Evolutionary conservation across 2,888 invertebrate genomes (phyloP).

Genomic region (Dicycla oo): DNA sequence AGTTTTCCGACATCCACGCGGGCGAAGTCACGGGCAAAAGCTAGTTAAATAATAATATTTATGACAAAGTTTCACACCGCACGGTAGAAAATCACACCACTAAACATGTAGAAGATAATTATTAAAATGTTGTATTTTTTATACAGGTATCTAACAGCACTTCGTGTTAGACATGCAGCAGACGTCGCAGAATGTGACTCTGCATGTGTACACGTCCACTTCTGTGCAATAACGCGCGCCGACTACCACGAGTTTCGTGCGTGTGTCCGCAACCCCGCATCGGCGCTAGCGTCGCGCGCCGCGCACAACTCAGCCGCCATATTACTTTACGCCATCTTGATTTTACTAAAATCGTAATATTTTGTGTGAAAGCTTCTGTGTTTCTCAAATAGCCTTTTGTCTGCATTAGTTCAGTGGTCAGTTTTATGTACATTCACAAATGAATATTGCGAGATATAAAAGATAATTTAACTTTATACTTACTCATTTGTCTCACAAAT

Average conservation of each 20-base stretch:
- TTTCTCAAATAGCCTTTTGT: constrained; percentile 43
- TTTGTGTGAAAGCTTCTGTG: constrained; percentile 48
- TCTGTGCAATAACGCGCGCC: constrained; percentile 96
- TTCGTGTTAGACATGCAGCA: constrained; percentile 92
- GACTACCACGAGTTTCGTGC: constrained; percentile 95
- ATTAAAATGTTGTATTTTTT: neutral
- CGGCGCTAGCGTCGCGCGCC: constrained; percentile 92
- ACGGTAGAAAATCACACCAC: neutral
- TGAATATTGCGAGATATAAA: constrained; percentile 21
- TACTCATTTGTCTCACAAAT: constrained; percentile 47
- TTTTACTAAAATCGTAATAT: constrained; percentile 78
- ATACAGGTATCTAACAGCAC: constrained; percentile 93
- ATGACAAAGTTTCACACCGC: neutral
- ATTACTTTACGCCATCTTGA: constrained; percentile 84
- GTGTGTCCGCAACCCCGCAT: constrained; percentile 95
- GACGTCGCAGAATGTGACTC: constrained; percentile 91
- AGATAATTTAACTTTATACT: constrained; percentile 42
- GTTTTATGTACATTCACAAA: constrained; percentile 25
- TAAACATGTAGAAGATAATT: no score
- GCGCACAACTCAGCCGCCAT: constrained; percentile 84
- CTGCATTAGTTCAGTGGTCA: constrained; percentile 43
- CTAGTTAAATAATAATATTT: no score
- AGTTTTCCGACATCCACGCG: no score
- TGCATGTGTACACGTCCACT: constrained; percentile 95
- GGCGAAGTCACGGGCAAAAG: no score